Evolutionary conservation across 2,888 invertebrate genomes (phyloP), one percentile per base, ranked within the genome.

Genomic region (Diaphora mendica): DNA sequence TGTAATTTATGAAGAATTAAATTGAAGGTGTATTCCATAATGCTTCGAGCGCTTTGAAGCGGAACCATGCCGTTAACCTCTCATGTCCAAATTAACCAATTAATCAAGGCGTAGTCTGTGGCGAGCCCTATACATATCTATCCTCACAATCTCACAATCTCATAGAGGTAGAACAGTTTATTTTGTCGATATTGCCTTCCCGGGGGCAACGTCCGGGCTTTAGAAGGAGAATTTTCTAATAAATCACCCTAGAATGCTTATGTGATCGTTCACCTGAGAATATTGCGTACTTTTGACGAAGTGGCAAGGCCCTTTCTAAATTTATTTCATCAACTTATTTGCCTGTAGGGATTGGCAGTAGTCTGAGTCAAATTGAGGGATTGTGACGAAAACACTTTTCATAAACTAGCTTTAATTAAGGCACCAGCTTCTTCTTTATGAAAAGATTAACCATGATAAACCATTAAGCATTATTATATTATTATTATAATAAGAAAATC

Each of bases 191-290:
- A 85, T 86, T 87, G 86, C 87, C 82, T 85, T 85, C 71, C 69
- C 79, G 85, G 86, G 86, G 85, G 86, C 78, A 78, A 79, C 81
- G 83, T 79, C 77, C 84, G 80, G 77, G 83, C 81, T 84, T 80
- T 83, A 79, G 81, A 86, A 87, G 88, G 89, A 89, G 84, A 91
- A 88, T 87, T 83, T 85, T 81, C 87, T 89, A 90, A 92, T 92
- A 93, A 92, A 93, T 93, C 91, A 90, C 87, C 85, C 86, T 83
- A 81, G 85, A 83, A 80, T 87, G 87, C 88, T 90, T 87, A 86
- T 87, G 84, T 85, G 90, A 88, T 87, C 90, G 82, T 92, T 93
- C 91, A 92, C 92, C 92, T 91, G 89, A 80, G 77, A 78, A 82
- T 85, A 84, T 83, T 84, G 84, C 80, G 79, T 78, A 80, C 30